Evolutionary conservation across 2,888 invertebrate species (phyloP).

Genomic region (Latheticus oryzae): DNA sequence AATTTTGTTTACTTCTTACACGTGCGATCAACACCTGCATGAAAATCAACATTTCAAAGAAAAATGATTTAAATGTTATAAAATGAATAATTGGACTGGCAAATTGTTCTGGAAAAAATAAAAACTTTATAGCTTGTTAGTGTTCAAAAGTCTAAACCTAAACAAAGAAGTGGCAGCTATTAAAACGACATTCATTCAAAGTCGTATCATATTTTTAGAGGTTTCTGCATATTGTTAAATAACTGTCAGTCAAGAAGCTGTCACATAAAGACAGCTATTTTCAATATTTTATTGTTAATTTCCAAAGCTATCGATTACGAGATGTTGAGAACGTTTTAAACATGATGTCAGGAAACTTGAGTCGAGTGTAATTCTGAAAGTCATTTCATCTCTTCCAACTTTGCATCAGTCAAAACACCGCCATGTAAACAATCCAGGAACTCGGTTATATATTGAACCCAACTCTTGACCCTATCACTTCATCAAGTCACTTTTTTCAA

Average conservation of each 20-base stretch:
- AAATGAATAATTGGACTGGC: too few relatives aligned
- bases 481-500: conserved; percentile 55
- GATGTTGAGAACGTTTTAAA: conserved; percentile 15
- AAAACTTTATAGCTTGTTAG: too few relatives aligned
- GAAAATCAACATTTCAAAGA: conserved; percentile 22
- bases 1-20: conserved; percentile 49
- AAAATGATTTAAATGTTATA: too few relatives aligned
- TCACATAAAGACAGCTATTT: too few relatives aligned
- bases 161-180: too few relatives aligned
- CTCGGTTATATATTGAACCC: conserved; percentile 51
- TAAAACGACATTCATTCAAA: conserved; percentile 17
- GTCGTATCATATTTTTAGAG: conserved; percentile 17
- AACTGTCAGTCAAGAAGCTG: too few relatives aligned
- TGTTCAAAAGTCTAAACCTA: too few relatives aligned
- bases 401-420: conserved; percentile 53
- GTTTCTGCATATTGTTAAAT: conserved; percentile 21
- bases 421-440: conserved; percentile 54
- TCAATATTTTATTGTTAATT: conserved; percentile 7
- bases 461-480: conserved; percentile 61
- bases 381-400: conserved; percentile 45
- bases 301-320: background rate
- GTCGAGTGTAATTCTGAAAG: conserved; percentile 42
- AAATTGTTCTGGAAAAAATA: too few relatives aligned
- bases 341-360: conserved; percentile 23
- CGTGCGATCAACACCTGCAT: conserved; percentile 45